Percentiles rank a stretch among this genome's conserved stretches.
Evolutionary conservation across 2,113 vertebrate species (phyloP).

Genomic region (Leptosomus discolor): DNA sequence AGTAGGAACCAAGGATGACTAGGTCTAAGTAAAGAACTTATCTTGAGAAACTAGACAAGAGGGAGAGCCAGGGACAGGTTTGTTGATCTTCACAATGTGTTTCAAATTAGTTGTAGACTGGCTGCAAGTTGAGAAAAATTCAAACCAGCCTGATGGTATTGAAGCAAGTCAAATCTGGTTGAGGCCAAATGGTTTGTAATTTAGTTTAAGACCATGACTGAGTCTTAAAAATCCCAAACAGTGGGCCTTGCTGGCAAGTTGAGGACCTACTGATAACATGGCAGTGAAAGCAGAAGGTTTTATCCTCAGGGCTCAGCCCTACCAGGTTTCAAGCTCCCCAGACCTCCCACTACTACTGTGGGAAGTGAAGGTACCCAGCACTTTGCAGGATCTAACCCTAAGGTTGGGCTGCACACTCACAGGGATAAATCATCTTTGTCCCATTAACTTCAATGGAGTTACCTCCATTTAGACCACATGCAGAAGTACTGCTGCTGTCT

Average conservation of each 20-base stretch:
- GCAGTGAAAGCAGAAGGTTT: background rate
- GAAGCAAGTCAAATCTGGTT: conserved; percentile 31
- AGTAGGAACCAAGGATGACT: background rate
- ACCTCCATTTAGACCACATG: background rate
- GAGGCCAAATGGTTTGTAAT: conserved; percentile 20
- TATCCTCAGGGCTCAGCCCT: background rate
- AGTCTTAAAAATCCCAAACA: conserved; percentile 30
- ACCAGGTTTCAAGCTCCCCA: background rate
- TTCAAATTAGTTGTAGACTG: conserved; percentile 60
- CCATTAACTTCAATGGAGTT: background rate
- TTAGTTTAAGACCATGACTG: conserved; percentile 31
- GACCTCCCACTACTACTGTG: background rate
- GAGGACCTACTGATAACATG: background rate
- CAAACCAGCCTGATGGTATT: conserved; percentile 38
- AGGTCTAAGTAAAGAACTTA: background rate
- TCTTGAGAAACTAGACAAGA: background rate
- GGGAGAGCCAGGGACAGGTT: background rate
- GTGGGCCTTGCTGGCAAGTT: background rate
- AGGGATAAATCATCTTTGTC: background rate
- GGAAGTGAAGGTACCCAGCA: background rate
- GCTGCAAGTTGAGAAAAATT: conserved; percentile 44
- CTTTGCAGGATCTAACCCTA: background rate
- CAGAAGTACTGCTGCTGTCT: background rate
- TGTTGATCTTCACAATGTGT: conserved; percentile 45
- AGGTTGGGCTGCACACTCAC: background rate